Percentiles rank a stretch among this genome's conserved stretches.
phyloP scores from a whole-genome alignment of 2,113 vertebrate genomes.

The Piaya cayana region DNA sequence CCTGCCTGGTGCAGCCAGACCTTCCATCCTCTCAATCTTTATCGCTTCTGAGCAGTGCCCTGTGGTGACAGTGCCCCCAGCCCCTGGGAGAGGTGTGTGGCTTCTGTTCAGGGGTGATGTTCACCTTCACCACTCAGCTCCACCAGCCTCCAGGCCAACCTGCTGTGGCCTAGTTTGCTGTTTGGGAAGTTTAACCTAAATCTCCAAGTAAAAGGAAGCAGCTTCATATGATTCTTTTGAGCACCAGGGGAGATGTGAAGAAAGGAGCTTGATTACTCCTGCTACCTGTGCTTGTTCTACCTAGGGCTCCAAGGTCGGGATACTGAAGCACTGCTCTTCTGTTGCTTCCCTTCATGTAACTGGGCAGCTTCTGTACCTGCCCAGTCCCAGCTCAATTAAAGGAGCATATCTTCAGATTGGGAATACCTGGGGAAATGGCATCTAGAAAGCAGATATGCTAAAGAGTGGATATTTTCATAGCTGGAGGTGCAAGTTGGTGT shows the following conservation, averaged over 20 bases:
- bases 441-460: background rate
- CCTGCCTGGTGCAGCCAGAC: background rate
- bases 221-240: background rate
- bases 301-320: rapidly evolving
- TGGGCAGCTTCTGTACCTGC: background rate
- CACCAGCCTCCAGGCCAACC: background rate
- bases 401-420: background rate
- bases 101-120: background rate
- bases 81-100: background rate
- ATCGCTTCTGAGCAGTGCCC: background rate
- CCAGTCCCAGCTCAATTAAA: background rate
- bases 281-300: background rate
- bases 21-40: background rate
- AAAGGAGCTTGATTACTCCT: background rate
- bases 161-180: background rate
- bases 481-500: rapidly evolving
- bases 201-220: background rate
- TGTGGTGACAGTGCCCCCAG: background rate
- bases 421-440: background rate
- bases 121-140: background rate
- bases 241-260: background rate
- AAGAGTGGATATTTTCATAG: background rate
- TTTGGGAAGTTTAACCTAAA: background rate
- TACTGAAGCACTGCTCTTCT: background rate
- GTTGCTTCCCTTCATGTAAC: background rate